Evolutionary conservation across 2,888 invertebrate genomes (phyloP), one percentile per base, ranked within the genome.

Genomic region (Epirrhoe tristata): DNA sequence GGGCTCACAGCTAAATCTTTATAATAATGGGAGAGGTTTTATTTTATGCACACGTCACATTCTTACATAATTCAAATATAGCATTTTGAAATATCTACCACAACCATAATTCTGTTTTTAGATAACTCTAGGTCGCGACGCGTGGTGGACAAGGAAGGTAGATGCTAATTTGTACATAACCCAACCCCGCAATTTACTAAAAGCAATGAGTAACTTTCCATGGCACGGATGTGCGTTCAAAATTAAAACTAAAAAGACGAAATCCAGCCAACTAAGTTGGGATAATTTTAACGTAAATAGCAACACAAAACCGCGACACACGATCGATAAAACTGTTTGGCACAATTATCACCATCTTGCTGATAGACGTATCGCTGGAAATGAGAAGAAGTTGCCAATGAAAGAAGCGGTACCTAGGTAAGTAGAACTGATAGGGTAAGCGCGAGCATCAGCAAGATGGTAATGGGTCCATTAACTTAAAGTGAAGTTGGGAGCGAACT

Each of bases 11-110:
- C 57, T 76, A 71, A 72, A 69, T 70, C 74, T 74, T 60, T 73
- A 67, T 71, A 72, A 75, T 72, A 72, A 75, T 71, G 77, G 83
- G 83, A 81, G 74, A 79, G 82, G 78, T 77, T 78, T 61, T 74
- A 63, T n/a, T 34, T 57, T n/a, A n/a, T n/a, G n/a, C 71, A 80
- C 82, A 80, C 90, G 88, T 77, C 91, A 87, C 86, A 78, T 77
- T 67, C 68, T 85, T 88, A 87, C 83, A 72, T 73, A 76, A 85
- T 81, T 85, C 86, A 86, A 85, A 86, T 88, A 89, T 89, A 90
- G 87, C 85, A 90, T 90, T 91, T 91, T 91, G 86, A 88, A 89
- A 87, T 90, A 91, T 86, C 93, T 93, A 93, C 90, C 93, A 93
- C 93, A 93, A 93, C 93, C 93, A 90, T 92, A 84, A 84, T 88